Evolutionary conservation across 2,888 invertebrate genomes (phyloP).

Genomic region (Athetis lepigone): DNA sequence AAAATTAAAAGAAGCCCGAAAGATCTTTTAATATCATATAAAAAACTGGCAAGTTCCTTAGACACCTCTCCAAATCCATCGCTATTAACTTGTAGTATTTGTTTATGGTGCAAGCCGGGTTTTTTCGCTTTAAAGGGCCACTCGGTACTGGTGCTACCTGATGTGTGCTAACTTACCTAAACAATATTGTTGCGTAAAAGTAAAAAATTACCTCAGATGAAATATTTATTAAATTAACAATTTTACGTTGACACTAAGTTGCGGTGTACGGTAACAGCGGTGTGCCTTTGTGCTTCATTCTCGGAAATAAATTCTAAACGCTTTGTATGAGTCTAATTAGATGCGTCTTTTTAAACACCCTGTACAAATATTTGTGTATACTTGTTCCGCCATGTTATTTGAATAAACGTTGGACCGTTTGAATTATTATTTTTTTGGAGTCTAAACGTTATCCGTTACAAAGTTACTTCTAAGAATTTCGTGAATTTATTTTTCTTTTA

Average conservation of each 20-base stretch:
- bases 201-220: no score
- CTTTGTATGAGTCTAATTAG: conserved; percentile 54
- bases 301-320: conserved; percentile 56
- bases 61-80: no score
- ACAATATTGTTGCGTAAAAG: no score
- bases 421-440: not conserved
- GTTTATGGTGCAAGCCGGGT: no score
- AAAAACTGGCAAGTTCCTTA: no score
- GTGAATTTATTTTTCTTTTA: not conserved
- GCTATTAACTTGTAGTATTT: no score
- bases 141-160: no score
- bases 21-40: no score
- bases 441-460: conserved; percentile 1
- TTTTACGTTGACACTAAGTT: conserved; percentile 24
- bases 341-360: conserved; percentile 59
- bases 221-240: conserved; percentile 10
- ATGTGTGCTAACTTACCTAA: no score
- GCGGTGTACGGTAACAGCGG: conserved; percentile 47
- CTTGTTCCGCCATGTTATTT: conserved; percentile 37
- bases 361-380: conserved; percentile 59
- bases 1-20: no score
- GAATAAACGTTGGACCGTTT: conserved; percentile 18
- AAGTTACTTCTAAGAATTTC: conserved; percentile 11
- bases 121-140: no score
- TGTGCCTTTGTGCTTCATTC: conserved; percentile 50